Percentiles rank a stretch among this genome's conserved stretches.
These are phyloP conservation scores for Romanomermis culicivorax DNA, from an alignment of 2,888 invertebrate genomes.

Conservation along the genomic window DNA sequence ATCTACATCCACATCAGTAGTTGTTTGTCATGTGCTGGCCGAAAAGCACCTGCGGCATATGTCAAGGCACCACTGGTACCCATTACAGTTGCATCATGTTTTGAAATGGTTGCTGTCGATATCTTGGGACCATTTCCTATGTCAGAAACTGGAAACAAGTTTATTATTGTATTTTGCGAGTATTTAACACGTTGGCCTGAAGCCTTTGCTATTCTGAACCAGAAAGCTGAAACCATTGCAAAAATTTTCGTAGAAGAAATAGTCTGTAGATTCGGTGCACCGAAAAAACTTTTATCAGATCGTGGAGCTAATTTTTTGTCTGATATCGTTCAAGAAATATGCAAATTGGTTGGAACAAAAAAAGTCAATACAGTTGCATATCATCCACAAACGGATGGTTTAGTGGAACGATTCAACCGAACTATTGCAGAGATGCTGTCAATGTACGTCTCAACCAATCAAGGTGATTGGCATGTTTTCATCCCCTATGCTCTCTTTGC, in stretches of 20 bases:
- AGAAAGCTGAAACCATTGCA: not conserved
- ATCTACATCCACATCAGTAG: conserved; percentile 9
- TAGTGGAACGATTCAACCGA: conserved; percentile 16
- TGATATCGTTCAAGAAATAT: conserved; percentile 11
- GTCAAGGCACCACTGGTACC: not conserved
- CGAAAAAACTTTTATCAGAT: conserved; percentile 13
- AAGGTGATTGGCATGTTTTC: conserved; percentile 15
- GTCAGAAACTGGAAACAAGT: conserved; percentile 8
- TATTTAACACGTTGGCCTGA: conserved; percentile 6
- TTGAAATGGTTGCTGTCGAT: conserved; percentile 9
- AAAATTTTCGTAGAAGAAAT: conserved; percentile 1
- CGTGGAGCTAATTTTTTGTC: conserved; percentile 14
- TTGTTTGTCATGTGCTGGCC: conserved; percentile 10
- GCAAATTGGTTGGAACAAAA: conserved; percentile 7
- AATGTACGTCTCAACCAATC: conserved; percentile 12
- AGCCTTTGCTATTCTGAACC: not conserved
- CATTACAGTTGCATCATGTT: conserved; percentile 5
- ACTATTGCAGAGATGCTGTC: conserved; percentile 15
- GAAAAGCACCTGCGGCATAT: not conserved
- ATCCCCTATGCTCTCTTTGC: conserved; percentile 13
- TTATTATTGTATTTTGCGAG: conserved; percentile 12
- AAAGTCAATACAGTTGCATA: conserved; percentile 14
- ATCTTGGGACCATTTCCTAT: conserved; percentile 9
- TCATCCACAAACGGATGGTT: conserved; percentile 15
- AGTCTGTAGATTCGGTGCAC: conserved; percentile 8